Base-by-base conservation (phyloP, 2,797 vertebrate genomes). In the Gorsachius magnificus region DNA sequence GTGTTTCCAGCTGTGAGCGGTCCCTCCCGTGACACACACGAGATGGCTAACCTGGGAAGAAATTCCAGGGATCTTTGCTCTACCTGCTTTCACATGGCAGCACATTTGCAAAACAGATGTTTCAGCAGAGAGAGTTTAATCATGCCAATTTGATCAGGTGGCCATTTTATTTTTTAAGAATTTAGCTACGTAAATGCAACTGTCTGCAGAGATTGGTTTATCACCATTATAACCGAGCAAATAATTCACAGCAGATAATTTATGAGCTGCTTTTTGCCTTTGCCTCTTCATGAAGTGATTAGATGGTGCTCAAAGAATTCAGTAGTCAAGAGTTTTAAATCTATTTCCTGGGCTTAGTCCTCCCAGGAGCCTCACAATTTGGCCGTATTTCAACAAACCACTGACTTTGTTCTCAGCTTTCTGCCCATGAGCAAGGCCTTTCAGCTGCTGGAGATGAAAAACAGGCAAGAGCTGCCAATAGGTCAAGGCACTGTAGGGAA, bases 91-190 rank as follows among this genome's bases (percentile, higher is more conserved):
- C 38, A 51, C 11, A 5, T 3, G n/a, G 25, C 54, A 88, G 57
- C 4, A 3, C 1, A 0, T 38, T 69, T 26, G 8, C 0, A 0
- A 69, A 66, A 16, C 31, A 81, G 36, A 4, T 10, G 4, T 82
- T 72, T 82, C 64, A 89, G 29, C 77, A 70, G 33, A 4, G 15
- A 57, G 36, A 31, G 24, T 46, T 87, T 66, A 61, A 78, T 57
- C 61, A 31, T 4, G 24, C 19, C 0, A 5, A 31, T 29, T 72
- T 41, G 9, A 76, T 83, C 35, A 26, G 72, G 35, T 76, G 80
- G 28, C 29, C 8, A 5, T 61, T 83, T 69, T 89, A 72, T 33
- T 80, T 79, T 84, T 92, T 20, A 88, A 86, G 66, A 36, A 31
- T 90, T 81, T 54, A 88, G 33, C 35, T 86, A 65, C 9, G 2